Evolutionary conservation across 92 coral and sea anemone genomes (phyloP).

Genomic region (Parazoanthus atlanticus): DNA sequence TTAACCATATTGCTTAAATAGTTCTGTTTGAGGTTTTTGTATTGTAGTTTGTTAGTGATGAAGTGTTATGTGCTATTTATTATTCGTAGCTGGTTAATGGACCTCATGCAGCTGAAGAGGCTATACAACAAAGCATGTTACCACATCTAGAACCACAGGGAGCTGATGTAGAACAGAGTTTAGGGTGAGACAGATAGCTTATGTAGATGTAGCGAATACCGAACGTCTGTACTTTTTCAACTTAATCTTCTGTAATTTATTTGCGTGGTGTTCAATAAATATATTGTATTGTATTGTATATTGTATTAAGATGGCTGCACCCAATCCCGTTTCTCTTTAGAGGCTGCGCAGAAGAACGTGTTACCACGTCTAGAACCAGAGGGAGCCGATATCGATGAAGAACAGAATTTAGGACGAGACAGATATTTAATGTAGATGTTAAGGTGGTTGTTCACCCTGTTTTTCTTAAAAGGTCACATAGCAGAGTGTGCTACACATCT

Average conservation of each 20-base stretch:
- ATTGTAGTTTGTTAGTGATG: background rate
- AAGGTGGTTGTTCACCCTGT: background rate
- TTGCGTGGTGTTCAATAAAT: too few species aligned
- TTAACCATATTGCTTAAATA: too few species aligned
- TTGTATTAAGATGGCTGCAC: background rate
- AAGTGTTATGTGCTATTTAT: background rate
- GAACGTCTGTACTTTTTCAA: too few species aligned
- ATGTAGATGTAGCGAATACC: background rate
- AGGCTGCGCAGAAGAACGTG: conserved; percentile 76
- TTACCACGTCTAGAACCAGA: conserved; percentile 70
- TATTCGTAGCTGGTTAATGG: conserved; percentile 15
- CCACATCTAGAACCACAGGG: conserved; percentile 88
- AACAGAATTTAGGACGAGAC: conserved; percentile 69
- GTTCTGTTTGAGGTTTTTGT: background rate
- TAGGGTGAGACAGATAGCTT: conserved; percentile 72
- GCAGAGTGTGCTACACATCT: conserved; percentile 80
- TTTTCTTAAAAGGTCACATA: conserved; percentile 42
- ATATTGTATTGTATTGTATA: too few species aligned
- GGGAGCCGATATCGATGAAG: conserved; percentile 46
- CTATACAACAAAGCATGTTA: conserved; percentile 87
- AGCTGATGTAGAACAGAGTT: conserved; percentile 65
- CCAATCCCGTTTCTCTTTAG: background rate
- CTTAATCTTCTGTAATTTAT: too few species aligned
- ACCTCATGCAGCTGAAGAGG: conserved; percentile 49
- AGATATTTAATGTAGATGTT: background rate